phyloP scores from a whole-genome alignment of 2,797 vertebrate genomes.

The Peromyscus aztecus region DNA sequence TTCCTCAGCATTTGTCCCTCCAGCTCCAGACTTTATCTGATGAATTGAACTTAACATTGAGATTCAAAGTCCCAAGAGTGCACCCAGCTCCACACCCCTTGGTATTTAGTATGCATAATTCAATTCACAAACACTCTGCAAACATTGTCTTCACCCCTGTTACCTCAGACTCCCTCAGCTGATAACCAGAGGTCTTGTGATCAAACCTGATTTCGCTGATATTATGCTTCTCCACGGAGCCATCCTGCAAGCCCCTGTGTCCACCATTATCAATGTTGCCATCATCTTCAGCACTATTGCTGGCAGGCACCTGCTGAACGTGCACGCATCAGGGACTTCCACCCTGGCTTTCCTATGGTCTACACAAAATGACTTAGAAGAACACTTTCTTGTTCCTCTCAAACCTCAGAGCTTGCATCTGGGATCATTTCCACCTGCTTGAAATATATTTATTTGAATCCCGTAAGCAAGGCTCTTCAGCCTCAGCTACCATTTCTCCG shows the following conservation, averaged over 20 bases:
- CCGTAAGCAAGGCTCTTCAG: background rate
- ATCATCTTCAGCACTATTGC: rapidly evolving
- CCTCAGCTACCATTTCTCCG: background rate
- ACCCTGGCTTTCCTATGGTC: background rate
- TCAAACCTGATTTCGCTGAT: background rate
- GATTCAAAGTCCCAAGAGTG: background rate
- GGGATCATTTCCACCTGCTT: background rate
- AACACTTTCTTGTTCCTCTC: background rate
- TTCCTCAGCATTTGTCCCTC: background rate
- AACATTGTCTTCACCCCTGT: background rate
- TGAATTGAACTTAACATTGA: background rate
- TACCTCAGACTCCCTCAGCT: background rate
- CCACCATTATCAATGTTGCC: rapidly evolving
- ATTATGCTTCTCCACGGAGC: background rate
- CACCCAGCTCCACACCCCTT: background rate
- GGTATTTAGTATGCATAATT: background rate
- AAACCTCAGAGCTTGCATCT: background rate
- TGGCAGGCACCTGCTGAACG: background rate
- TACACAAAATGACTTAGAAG: background rate
- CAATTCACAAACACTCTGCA: background rate
- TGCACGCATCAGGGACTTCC: rapidly evolving
- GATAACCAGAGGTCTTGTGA: background rate
- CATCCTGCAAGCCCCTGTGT: background rate
- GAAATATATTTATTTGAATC: background rate
- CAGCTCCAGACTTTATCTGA: background rate